Base-by-base conservation (phyloP, 1,140 invertebrate species). In the Eufriesea mexicana region DNA sequence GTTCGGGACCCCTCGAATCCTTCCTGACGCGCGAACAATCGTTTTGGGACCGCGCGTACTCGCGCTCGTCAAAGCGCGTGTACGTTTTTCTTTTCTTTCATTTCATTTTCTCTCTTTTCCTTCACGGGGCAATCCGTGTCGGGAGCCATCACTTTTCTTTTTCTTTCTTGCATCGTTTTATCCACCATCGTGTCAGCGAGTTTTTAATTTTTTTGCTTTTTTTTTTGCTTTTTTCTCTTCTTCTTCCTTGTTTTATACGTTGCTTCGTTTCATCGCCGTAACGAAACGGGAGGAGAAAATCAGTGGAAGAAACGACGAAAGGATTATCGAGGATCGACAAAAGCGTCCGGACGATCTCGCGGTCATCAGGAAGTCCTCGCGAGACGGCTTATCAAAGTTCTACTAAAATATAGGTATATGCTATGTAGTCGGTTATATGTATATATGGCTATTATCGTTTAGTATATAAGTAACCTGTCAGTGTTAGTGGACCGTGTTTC, bases 391-490 rank as follows among this genome's bases (percentile, higher is more conserved):
- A 91, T 91, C 91, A 90, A 91, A 91, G 85, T 92, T 91, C 90
- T 94, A 94, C 91, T 94, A 94, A 94, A 94, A 94, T 93, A 93
- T 94, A 93, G 87, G 89, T 92, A 90, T 92, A 88, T 92, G 89
- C 91, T 92, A 93, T 92, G 90, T 91, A 89, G 85, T 92, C 88
- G 90, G 89, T 89, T 94, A 93, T 93, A 93, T 93, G 92, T 87
- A 71, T 91, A 91, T 93, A 91, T 86, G 89, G 90, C 89, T 92
- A 90, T 92, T 92, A 89, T 91, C 91, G 91, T 89, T 92, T 91
- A 90, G 86, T 91, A 89, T 89, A 91, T 89, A 89, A 88, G 85
- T 92, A 89, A 91, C 89, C 87, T 89, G 90, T 91, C 88, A 85
- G 85, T 89, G 87, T 91, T 84, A 90, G 86, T 92, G 90, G 89